Base-by-base conservation (phyloP, 2,888 invertebrate genomes). In the Mythimna lalbum region DNA sequence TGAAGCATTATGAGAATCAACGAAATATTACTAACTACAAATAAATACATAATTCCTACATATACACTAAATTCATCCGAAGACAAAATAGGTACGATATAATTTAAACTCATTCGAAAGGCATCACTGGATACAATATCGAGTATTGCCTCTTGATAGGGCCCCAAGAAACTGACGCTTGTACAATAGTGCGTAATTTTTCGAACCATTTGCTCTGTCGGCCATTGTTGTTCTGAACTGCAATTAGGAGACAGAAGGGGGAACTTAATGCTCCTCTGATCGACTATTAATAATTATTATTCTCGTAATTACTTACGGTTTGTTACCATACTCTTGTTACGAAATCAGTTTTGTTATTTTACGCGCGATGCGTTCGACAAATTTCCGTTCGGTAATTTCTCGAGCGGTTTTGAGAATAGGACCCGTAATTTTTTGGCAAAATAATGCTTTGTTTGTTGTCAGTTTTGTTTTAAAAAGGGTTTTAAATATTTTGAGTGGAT, bases 141-240 rank as follows among this genome's bases (percentile, higher is more conserved):
- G 79, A 77, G 66, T 68, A 52, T 27, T 57, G 19, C 39, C 62
- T 56, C n/a, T 10, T 17, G 17, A 78, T 77, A 73, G 73, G 23
- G 55, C 19, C 65, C 76, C 67, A 69, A 82, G 78, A 77, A 69
- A 77, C 80, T 80, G 76, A 76, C 77, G 80, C 74, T 83, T 81
- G 86, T 78, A 90, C 90, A 91, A 90, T 91, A 91, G 90, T 89
- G 89, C 87, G 91, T 91, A 92, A 93, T 93, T 93, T 93, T 93
- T 93, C 93, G 90, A 90, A 65, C 88, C 93, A 93, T 93, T 94
- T 92, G 81, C 88, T 85, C 76, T 84, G 80, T 69, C 78, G 69
- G 62, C 88, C 90, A 89, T 91, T 90, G 89, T 90, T 83, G 83
- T 84, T 63, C 55, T 69, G 83, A 75, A 78, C 80, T 87, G 89